Conservation (phyloP, 1,140 invertebrate species). For the Sycobia sp. region DNA sequence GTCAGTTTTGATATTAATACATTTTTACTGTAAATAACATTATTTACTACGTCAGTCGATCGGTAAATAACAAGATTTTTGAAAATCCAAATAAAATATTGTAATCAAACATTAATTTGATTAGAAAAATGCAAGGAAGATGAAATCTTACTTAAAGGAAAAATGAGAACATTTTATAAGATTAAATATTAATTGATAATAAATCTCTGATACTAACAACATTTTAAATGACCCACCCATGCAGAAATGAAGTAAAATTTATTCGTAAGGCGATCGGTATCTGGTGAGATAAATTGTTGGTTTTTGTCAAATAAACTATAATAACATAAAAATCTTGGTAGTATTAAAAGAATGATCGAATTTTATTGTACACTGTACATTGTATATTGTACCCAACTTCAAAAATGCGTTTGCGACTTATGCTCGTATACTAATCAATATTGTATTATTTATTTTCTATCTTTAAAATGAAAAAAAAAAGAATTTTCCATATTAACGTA, state of each 20-base stretch:
- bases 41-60: too few species aligned
- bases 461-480: neutral
- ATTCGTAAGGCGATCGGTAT: neutral
- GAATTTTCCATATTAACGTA: too few species aligned
- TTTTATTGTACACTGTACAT: neutral
- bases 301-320: slow-evolving; percentile 2
- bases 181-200: neutral
- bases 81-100: slow-evolving; percentile 2
- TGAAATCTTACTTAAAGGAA: neutral
- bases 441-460: neutral
- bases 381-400: too few species aligned
- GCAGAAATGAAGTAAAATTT: neutral
- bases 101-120: neutral
- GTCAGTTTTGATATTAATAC: too few species aligned
- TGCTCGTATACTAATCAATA: neutral
- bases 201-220: slow-evolving; percentile 6
- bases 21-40: neutral
- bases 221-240: neutral
- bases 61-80: neutral
- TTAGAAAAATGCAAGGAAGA: neutral
- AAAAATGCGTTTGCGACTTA: slow-evolving; percentile 2
- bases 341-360: neutral
- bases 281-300: neutral
- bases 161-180: neutral
- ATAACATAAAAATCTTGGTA: neutral